These are phyloP conservation scores for Saguinus imperator DNA, from an alignment of 2,113 vertebrate genomes.

Conservation along the genomic window DNA sequence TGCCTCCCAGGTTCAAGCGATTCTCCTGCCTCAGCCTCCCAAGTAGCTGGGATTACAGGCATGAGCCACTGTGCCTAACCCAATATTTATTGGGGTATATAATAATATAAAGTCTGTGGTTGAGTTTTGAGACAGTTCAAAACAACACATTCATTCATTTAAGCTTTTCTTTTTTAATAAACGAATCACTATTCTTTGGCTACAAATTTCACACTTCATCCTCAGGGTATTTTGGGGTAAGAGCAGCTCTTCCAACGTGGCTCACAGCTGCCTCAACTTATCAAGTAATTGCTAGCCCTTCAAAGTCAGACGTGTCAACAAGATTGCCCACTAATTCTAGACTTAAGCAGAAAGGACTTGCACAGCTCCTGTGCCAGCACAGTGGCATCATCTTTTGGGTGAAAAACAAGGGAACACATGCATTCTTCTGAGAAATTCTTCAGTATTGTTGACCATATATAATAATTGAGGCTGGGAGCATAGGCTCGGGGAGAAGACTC, in stretches of 20 bases:
- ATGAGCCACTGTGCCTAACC: not conserved
- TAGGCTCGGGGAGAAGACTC: not conserved
- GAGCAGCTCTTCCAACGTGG: not conserved
- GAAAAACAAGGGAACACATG: not conserved
- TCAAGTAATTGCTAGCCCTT: slow-evolving; percentile 55
- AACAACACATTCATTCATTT: not conserved
- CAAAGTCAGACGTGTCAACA: slow-evolving; percentile 42
- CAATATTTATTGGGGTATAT: not conserved
- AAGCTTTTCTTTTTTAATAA: not conserved
- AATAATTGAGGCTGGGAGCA: not conserved
- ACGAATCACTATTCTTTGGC: not conserved
- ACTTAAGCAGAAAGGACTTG: not conserved
- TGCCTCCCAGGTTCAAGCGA: too few relatives aligned
- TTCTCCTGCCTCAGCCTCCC: too few relatives aligned
- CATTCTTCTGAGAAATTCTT: not conserved
- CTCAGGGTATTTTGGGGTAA: not conserved
- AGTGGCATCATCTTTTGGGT: not conserved
- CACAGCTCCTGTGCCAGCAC: not conserved
- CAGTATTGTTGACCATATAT: not conserved
- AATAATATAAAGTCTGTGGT: not conserved
- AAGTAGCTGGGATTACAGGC: too few relatives aligned
- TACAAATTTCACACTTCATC: not conserved
- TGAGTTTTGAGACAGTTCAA: not conserved
- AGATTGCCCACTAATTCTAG: not conserved
- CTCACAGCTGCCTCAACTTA: not conserved